phyloP scores from a whole-genome alignment of 2,113 vertebrate species.

The Abramis brama region DNA sequence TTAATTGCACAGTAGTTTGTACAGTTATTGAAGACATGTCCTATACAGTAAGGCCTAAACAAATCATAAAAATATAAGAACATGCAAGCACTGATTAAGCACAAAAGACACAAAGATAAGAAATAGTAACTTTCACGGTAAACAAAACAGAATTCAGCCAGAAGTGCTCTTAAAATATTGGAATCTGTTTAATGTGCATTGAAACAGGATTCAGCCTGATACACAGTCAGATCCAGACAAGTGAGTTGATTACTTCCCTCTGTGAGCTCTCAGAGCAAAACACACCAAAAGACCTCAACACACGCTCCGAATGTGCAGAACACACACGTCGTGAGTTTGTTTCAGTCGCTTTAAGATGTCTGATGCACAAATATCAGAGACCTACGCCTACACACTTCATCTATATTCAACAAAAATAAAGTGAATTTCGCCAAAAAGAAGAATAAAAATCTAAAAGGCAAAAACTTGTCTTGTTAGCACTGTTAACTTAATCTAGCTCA shows the following conservation, averaged over 20 bases:
- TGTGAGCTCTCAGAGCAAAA: slow-evolving; percentile 17
- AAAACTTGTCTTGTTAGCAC: slow-evolving; percentile 46
- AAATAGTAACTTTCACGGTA: no score
- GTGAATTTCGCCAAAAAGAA: slow-evolving; percentile 66
- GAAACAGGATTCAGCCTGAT: slow-evolving; percentile 74
- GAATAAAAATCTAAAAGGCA: slow-evolving; percentile 53
- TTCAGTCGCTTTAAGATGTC: slow-evolving; percentile 18
- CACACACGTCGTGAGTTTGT: slow-evolving; percentile 35
- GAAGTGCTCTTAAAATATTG: slow-evolving; percentile 74
- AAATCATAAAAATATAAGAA: background rate
- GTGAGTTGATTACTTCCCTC: slow-evolving; percentile 19
- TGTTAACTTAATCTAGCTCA: slow-evolving; percentile 36
- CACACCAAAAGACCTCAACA: slow-evolving; percentile 45
- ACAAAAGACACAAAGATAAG: background rate
- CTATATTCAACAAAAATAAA: slow-evolving; percentile 55
- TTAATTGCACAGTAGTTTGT: background rate
- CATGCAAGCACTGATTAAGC: background rate
- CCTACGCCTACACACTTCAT: slow-evolving; percentile 44
- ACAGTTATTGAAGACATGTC: no score
- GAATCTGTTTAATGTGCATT: slow-evolving; percentile 76
- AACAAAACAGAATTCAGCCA: slow-evolving; percentile 14
- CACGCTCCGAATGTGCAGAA: slow-evolving; percentile 40
- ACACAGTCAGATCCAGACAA: slow-evolving; percentile 63
- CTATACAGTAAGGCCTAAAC: background rate
- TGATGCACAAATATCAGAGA: slow-evolving; percentile 60